Base-by-base conservation (phyloP, 2,113 vertebrate species). In the Crypturellus undulatus region DNA sequence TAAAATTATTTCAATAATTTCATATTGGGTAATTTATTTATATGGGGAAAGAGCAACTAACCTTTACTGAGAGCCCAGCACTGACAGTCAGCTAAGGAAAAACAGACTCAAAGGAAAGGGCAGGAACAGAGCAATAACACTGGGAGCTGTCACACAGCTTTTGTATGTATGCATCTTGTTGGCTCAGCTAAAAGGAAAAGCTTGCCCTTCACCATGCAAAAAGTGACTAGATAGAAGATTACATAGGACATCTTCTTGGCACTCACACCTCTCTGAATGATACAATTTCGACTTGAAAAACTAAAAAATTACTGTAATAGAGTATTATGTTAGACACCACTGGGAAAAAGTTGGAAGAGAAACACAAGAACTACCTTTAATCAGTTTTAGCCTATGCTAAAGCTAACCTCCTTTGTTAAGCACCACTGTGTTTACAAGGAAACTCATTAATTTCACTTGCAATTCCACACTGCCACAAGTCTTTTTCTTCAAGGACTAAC, bases 121-220 rank as follows among this genome's bases (percentile, higher is more conserved):
- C 54, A 38, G 18, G 47, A 89, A 77, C 7, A 63, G 8, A 10
- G 28, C 42, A 78, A 43, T 54, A 65, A 60, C 1, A 0, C 21
- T 8, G 15, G 30, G 20, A 12, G 49, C 3, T 42, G 32, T 25
- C 72, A 67, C 0, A 0, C 43, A n/a, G n/a, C 42, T 70, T 83
- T 38, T 2, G 0, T 12, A 16, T 0, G 1, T 36, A 64, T 6
- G 13, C 12, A 30, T 42, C 43, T 54, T 25, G 7, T 36, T 22
- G 25, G 42, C 49, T 75, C 36, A 34, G 43, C 45, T 65, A 24
- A 25, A 52, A 56, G 72, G 30, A 58, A 73, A 42, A 32, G 28
- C 22, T 63, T 38, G 43, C 20, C 89, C 62, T 42, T 43, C 32
- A 52, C 47, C 34, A 78, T 16, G 54, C 56, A 52, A 85, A 89